Evolutionary conservation across 1,140 invertebrate species (phyloP).

Genomic region (Scaptomyza graminum): DNA sequence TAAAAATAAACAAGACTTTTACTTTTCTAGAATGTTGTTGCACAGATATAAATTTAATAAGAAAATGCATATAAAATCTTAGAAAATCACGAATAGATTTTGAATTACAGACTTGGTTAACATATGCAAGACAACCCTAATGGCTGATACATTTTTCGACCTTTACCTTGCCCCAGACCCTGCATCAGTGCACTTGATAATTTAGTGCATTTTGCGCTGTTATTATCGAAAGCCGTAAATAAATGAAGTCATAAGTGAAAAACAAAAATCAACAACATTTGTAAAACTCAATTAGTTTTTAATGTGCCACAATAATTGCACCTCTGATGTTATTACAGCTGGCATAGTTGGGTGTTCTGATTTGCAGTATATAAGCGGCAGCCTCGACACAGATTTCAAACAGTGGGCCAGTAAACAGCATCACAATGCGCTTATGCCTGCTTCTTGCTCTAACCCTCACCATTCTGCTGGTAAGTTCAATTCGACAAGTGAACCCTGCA

Average conservation of each 20-base stretch:
- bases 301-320: slow-evolving; percentile 59
- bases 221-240: slow-evolving; percentile 21
- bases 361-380: slow-evolving; percentile 47
- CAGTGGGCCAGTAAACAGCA: slow-evolving; percentile 38
- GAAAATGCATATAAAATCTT: no score
- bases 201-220: slow-evolving; percentile 17
- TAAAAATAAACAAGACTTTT: not conserved
- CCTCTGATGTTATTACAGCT: slow-evolving; percentile 30
- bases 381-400: slow-evolving; percentile 56
- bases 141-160: not conserved
- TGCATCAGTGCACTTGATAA: slow-evolving; percentile 57
- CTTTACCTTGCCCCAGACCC: slow-evolving; percentile 5
- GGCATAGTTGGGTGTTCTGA: not conserved
- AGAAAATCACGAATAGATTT: no score
- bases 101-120: no score
- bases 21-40: no score
- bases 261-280: slow-evolving; percentile 17
- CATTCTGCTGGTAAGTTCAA: slow-evolving; percentile 51
- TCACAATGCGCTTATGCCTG: slow-evolving; percentile 63
- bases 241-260: slow-evolving; percentile 7
- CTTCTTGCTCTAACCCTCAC: slow-evolving; percentile 48
- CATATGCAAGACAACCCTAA: no score
- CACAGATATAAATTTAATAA: no score
- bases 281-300: slow-evolving; percentile 61
- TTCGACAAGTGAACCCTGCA: no score